Base-by-base conservation (phyloP, 2,797 vertebrate species). In the Coregonus suidteri region DNA sequence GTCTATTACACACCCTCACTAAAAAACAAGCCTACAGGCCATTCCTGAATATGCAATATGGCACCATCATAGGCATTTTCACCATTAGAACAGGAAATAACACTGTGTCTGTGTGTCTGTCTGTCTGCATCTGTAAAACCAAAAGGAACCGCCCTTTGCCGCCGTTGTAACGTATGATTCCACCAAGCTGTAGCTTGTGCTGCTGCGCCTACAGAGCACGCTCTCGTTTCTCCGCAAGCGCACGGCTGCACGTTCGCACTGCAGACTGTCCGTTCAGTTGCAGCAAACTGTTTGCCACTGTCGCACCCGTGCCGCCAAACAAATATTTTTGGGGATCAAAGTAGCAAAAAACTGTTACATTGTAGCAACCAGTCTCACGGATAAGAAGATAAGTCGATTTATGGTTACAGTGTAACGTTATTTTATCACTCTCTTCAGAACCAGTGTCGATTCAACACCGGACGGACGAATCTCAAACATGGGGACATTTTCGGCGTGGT, bases 71-170 rank as follows among this genome's bases (percentile, higher is more conserved):
- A 67, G 15, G n/a, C 59, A 16, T 20, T 25, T 62, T 7, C n/a
- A 62, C 6, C 20, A 3, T 62, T 62, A 7, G n/a, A 20, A 51
- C 4, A 16, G 18, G 15, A 70, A 34, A 56, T 72, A 4, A 72
- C 30, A 51, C 13, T 5, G 41, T 73, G 54, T 62, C 31, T 73
- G 72, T 35, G 4, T n/a, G 11, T 74, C n/a, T 35, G 20, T 75
- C 70, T 1, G 6, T 82, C 1, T 77, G 51, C 0, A 14, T 31
- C 31, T 18, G 14, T 35, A 18, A 37, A 11, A 56, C 6, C n/a
- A 14, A 47, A 73, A 82, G 88, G 88, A 87, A 73, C 88, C 87
- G 87, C 88, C 88, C 88, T 84, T 75, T 81, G 83, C 74, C 79
- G 73, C 56, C 34, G 7, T 4, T 64, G 59, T 64, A 25, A 25